Evolutionary conservation across 2,797 vertebrate species (phyloP), one percentile per base, ranked within the genome.

Genomic region (Acipenser transmontanus): DNA sequence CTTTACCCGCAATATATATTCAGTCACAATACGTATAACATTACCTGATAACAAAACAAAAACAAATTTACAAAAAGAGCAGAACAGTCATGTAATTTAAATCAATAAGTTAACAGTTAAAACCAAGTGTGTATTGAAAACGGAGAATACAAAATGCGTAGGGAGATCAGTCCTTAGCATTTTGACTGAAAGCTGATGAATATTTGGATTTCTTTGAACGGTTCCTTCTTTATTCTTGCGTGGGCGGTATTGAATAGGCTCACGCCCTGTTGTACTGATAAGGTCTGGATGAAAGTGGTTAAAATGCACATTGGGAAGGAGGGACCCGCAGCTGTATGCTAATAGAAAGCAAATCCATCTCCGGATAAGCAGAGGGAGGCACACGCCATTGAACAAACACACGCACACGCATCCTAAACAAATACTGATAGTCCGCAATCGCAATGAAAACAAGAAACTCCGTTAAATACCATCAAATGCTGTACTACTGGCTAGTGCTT

Each of bases 381-480:
- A 93, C 93, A 90, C 93, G 91, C 91, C 91, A 84, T 85, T 91
- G 90, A 93, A 87, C 92, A 94, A 94, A 94, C 85, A 93, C 81
- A 75, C 80, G 79, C 89, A 83, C 88, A 84, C 78, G 82, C 83
- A 81, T 71, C 69, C 49, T 34, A n/a, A 49, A 68, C 69, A 74
- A 63, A 69, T 71, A 69, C 69, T 70, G 11, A 57, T 71, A 13
- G 62, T 52, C 59, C 69, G 54, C 71, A 71, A 66, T 83, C 80
- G 74, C 77, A 66, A 74, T 68, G 34, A 34, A 34, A 34, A 4
- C 34, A 34, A 51, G 17, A 74, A 76, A 72, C 34, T 3, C 34
- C 63, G 59, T 61, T 71, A 66, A 54, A 60, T 67, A 49, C 59
- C 59, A 56, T 52, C 47, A 64, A 65, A 34, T 34, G 34, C 34